Evolutionary conservation across 2,888 invertebrate species (phyloP).

Genomic region (Hedychridium roseum): DNA sequence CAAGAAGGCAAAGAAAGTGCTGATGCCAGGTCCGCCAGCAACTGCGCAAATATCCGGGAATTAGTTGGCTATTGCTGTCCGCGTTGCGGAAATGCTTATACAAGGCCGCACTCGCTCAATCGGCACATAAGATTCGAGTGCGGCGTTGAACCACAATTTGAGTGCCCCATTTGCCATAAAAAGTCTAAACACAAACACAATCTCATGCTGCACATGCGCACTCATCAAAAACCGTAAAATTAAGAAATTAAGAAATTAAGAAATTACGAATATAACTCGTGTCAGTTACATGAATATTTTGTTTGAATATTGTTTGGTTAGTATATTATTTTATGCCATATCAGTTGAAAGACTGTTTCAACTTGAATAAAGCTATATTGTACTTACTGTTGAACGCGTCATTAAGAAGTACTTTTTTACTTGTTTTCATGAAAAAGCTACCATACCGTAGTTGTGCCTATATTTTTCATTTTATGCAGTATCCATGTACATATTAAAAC

Average conservation of each 20-base stretch:
- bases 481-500: too few relatives aligned
- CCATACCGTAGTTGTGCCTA: too few relatives aligned
- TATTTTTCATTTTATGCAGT: too few relatives aligned
- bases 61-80: conserved; percentile 60
- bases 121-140: conserved; percentile 71
- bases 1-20: conserved; percentile 9
- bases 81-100: conserved; percentile 69
- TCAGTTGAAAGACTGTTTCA: neutral
- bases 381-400: neutral
- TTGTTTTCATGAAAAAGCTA: neutral
- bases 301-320: too few relatives aligned
- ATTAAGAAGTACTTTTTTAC: neutral
- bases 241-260: neutral
- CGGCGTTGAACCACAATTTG: conserved; percentile 70
- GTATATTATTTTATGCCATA: neutral
- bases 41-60: conserved; percentile 21
- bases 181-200: conserved; percentile 69
- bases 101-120: conserved; percentile 67
- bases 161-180: conserved; percentile 71
- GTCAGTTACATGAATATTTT: neutral
- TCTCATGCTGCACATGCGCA: conserved; percentile 65
- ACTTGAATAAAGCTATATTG: neutral
- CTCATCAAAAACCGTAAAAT: conserved; percentile 57
- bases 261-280: neutral
- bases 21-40: neutral